A percentile compares a stretch with the other conserved stretches of the same genome.
phyloP scores from a whole-genome alignment of 2,113 vertebrate species.

The Herpailurus yagouaroundi region DNA sequence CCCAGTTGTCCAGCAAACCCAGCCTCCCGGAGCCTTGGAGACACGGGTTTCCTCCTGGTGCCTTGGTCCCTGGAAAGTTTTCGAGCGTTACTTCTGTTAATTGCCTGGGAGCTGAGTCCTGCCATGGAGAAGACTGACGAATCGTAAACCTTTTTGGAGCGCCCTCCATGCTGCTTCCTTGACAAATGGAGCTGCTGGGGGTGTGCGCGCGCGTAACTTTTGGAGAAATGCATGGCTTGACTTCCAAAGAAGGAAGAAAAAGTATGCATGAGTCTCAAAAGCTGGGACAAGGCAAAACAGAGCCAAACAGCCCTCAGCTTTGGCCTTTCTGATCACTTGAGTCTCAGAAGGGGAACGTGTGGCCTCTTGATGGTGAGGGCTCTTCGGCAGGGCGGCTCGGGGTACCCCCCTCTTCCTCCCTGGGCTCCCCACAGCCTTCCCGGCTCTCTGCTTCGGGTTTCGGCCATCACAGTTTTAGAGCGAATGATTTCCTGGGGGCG shows the following conservation, averaged over 20 bases:
- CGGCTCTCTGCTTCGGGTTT: neutral
- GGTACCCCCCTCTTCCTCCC: neutral
- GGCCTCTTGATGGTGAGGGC: neutral
- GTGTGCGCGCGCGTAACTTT: neutral
- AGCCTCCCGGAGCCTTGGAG: neutral
- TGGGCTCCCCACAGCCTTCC: neutral
- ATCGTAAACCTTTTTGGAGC: neutral
- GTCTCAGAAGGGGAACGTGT: neutral
- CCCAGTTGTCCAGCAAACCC: neutral
- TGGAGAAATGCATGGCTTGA: slow-evolving; percentile 34
- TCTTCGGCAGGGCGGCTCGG: fast-evolving
- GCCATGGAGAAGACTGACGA: neutral
- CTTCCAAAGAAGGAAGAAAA: slow-evolving; percentile 74
- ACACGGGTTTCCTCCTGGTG: neutral
- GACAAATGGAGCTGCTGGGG: neutral
- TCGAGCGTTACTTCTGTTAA: neutral
- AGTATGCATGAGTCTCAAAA: neutral
- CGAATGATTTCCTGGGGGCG: neutral
- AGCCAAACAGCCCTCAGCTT: neutral
- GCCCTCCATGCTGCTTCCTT: neutral
- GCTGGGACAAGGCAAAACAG: neutral
- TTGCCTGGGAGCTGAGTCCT: neutral
- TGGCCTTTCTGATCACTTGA: neutral
- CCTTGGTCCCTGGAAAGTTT: neutral
- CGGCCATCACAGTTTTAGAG: neutral